Conservation (phyloP, 2,888 invertebrate genomes). For the Hyposoter didymator region DNA sequence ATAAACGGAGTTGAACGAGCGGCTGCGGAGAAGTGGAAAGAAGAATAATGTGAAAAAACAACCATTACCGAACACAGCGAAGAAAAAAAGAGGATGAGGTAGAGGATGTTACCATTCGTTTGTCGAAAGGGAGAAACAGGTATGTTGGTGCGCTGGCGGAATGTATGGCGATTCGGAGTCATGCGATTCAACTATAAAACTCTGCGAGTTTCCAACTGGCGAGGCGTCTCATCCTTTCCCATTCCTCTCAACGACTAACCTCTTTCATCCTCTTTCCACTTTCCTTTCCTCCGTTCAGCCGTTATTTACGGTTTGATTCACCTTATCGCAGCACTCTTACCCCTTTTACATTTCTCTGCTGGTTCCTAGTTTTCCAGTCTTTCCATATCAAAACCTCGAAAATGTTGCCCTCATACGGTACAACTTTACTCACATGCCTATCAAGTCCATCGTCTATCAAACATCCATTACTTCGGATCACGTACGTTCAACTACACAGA, state of each 20-base stretch:
- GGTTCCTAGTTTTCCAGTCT: conserved; percentile 28
- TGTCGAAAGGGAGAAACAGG: conserved; percentile 69
- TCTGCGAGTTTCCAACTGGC: conserved; percentile 83
- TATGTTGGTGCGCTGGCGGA: conserved; percentile 71
- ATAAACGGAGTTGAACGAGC: conserved; percentile 75
- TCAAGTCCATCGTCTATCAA: not conserved
- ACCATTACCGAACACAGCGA: conserved; percentile 55
- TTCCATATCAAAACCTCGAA: conserved; percentile 35
- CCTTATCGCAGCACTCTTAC: conserved; percentile 81
- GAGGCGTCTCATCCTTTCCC: conserved; percentile 79
- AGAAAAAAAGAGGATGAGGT: conserved; percentile 56
- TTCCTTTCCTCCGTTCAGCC: conserved; percentile 82
- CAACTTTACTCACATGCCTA: conserved; percentile 31
- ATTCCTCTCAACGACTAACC: conserved; percentile 43
- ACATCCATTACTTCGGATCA: not conserved
- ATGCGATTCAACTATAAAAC: conserved; percentile 84
- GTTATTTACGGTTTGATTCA: conserved; percentile 84
- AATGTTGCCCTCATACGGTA: conserved; percentile 36
- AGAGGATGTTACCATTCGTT: conserved; percentile 59
- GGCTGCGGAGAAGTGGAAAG: conserved; percentile 62
- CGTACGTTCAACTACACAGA: not conserved
- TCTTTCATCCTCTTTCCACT: conserved; percentile 68
- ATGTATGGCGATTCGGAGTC: conserved; percentile 83
- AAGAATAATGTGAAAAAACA: conserved; percentile 69
- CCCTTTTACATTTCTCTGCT: conserved; percentile 66